These are phyloP conservation scores for Xerus inauris DNA, from an alignment of 2,113 vertebrate genomes.

Conservation along the genomic window DNA sequence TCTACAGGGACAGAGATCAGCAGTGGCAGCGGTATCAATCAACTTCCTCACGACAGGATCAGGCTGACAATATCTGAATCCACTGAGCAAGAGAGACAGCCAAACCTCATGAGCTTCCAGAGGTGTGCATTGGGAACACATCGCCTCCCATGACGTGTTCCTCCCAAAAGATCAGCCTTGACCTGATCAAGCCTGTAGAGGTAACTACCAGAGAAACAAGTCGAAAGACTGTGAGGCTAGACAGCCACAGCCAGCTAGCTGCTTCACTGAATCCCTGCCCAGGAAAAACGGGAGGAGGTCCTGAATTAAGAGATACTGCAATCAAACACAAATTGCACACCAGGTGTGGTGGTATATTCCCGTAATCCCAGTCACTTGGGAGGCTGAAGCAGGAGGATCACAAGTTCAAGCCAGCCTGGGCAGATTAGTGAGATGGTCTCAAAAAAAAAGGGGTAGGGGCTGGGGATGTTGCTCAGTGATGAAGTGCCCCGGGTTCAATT, in stretches of 20 bases:
- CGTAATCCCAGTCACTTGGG: background rate
- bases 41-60: background rate
- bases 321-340: background rate
- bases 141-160: background rate
- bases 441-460: no score
- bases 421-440: no score
- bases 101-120: rapidly evolving
- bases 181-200: background rate
- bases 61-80: background rate
- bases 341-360: background rate
- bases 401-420: no score
- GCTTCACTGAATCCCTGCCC: background rate
- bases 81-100: background rate
- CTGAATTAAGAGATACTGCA: background rate
- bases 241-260: background rate
- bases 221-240: background rate
- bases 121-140: background rate
- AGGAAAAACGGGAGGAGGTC: background rate
- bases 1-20: background rate
- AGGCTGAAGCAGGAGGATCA: no score
- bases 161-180: background rate
- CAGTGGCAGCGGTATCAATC: background rate
- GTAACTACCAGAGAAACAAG: background rate
- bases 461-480: no score
- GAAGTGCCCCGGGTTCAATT: no score